Evolutionary conservation across 2,797 vertebrate species (phyloP).

Genomic region (Eutrigla gurnardus): DNA sequence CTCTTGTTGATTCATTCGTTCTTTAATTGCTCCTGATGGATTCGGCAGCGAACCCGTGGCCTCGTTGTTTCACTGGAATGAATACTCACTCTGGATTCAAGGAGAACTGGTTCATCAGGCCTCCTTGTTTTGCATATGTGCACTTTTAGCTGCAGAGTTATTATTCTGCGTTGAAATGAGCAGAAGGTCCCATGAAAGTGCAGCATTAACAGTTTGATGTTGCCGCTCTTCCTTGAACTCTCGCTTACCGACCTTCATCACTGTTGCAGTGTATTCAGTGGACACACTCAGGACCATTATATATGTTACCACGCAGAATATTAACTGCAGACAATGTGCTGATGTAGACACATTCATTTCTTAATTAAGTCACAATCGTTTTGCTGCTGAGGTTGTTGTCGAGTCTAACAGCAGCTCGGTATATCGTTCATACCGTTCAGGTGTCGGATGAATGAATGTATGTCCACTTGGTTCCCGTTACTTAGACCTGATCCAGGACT

Average conservation of each 20-base stretch:
- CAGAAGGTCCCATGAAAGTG: slow-evolving; percentile 42
- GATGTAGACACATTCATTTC: not conserved
- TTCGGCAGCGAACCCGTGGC: too few species aligned
- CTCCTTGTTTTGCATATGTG: slow-evolving; percentile 63
- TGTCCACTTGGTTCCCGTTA: too few species aligned
- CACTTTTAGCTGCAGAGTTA: slow-evolving; percentile 33
- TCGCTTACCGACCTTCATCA: slow-evolving; percentile 60
- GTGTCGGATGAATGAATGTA: too few species aligned
- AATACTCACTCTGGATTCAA: slow-evolving; percentile 66
- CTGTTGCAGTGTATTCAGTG: not conserved
- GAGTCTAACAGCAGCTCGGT: too few species aligned
- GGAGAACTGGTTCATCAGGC: slow-evolving; percentile 59
- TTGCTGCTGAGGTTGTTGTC: too few species aligned
- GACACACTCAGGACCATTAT: not conserved
- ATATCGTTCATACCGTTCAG: too few species aligned
- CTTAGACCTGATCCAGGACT: too few species aligned
- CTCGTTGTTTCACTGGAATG: slow-evolving; percentile 41
- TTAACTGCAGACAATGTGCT: not conserved
- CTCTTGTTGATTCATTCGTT: not conserved
- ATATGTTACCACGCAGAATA: slow-evolving; percentile 9
- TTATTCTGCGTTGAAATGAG: slow-evolving; percentile 21
- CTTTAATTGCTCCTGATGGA: too few species aligned
- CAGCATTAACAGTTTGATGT: slow-evolving; percentile 49
- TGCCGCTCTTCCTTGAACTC: slow-evolving; percentile 41
- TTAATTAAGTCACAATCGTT: too few species aligned